A percentile compares a stretch with the other conserved stretches of the same genome.
These are phyloP conservation scores for Zootoca vivipara DNA, from an alignment of 2,113 vertebrate species.

Conservation along the genomic window DNA sequence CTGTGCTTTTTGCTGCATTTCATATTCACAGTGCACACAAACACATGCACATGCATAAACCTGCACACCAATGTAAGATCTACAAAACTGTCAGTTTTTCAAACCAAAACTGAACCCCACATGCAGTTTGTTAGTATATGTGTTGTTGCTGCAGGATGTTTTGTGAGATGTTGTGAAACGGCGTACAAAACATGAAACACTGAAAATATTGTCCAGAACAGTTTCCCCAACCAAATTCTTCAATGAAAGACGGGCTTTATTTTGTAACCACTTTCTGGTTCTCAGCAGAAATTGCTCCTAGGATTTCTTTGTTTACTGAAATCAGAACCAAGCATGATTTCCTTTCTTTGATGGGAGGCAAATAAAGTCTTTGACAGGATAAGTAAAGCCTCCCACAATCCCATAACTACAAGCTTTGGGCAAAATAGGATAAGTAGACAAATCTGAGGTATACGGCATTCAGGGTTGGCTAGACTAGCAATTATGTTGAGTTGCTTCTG, in stretches of 20 bases:
- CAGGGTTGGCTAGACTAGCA: neutral
- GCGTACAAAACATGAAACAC: slow-evolving; percentile 11
- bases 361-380: neutral
- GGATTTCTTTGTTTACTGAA: neutral
- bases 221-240: neutral
- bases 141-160: slow-evolving; percentile 32
- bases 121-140: slow-evolving; percentile 43
- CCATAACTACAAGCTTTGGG: neutral
- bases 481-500: neutral
- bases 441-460: neutral
- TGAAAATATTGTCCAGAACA: neutral
- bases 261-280: neutral
- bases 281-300: neutral
- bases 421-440: neutral
- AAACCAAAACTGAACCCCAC: slow-evolving; percentile 7
- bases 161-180: slow-evolving; percentile 37
- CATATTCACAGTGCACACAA: slow-evolving; percentile 7
- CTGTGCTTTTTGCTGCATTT: slow-evolving; percentile 23
- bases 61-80: slow-evolving; percentile 26
- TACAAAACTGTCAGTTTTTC: slow-evolving; percentile 33
- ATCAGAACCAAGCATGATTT: neutral
- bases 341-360: neutral
- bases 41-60: neutral
- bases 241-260: neutral
- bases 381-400: neutral